phyloP scores from a whole-genome alignment of 1,140 invertebrate genomes.

The Subanguina moxae region DNA sequence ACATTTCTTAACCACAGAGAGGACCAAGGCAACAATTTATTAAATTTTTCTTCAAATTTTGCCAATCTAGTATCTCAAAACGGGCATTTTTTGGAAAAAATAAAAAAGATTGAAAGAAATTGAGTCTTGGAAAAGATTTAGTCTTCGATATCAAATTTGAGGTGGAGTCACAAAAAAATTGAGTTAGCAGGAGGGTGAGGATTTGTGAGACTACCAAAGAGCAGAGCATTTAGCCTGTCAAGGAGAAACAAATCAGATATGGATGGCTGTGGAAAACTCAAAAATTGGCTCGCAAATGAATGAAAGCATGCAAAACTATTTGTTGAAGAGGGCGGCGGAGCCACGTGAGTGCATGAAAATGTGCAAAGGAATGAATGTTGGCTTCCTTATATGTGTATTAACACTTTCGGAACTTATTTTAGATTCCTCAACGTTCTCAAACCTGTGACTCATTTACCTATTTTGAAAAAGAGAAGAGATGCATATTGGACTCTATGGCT shows the following conservation, averaged over 20 bases:
- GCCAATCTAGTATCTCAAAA: too few species aligned
- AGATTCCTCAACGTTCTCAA: neutral
- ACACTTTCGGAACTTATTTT: neutral
- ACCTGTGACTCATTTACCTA: constrained; percentile 19
- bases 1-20: too few species aligned
- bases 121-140: too few species aligned
- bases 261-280: constrained; percentile 2
- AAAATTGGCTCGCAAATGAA: neutral
- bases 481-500: constrained; percentile 15
- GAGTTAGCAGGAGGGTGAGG: too few species aligned
- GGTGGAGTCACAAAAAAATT: too few species aligned
- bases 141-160: too few species aligned
- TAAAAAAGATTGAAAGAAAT: too few species aligned
- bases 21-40: too few species aligned
- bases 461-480: constrained; percentile 16
- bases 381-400: too few species aligned
- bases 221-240: neutral
- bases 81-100: too few species aligned
- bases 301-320: neutral
- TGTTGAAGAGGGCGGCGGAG: neutral
- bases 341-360: neutral
- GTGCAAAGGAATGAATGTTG: neutral
- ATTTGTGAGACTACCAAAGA: too few species aligned
- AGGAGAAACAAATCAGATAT: neutral
- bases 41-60: too few species aligned